Conservation (phyloP, 2,888 invertebrate species). For the Plutella xylostella region DNA sequence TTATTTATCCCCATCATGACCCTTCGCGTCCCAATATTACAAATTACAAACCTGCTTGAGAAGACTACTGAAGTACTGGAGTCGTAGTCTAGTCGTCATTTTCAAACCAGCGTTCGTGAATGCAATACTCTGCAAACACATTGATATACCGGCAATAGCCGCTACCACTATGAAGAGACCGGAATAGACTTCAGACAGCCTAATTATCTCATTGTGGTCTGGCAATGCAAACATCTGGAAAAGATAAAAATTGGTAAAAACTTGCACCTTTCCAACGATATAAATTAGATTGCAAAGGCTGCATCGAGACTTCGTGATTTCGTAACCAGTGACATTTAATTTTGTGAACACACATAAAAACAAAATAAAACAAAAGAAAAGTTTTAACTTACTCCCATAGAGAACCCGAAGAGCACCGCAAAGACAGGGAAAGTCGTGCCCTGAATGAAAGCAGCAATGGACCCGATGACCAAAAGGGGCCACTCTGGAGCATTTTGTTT, state of each 20-base stretch:
- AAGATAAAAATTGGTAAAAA: conserved; percentile 7
- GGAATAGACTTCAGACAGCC: conserved; percentile 72
- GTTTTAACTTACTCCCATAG: conserved; percentile 68
- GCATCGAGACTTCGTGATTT: no score
- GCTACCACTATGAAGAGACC: conserved; percentile 76
- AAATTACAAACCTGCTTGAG: conserved; percentile 62
- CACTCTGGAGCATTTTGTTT: conserved; percentile 74
- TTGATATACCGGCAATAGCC: conserved; percentile 73
- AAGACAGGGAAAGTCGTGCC: conserved; percentile 76
- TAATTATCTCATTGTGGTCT: conserved; percentile 65
- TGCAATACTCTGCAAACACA: conserved; percentile 76
- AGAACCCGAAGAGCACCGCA: conserved; percentile 77
- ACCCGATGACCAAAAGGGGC: conserved; percentile 69
- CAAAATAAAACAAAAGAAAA: neutral
- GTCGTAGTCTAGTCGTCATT: conserved; percentile 75
- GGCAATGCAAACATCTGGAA: conserved; percentile 70
- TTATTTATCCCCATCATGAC: no score
- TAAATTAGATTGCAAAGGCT: no score
- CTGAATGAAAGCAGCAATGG: conserved; percentile 72
- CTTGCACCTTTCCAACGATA: no score
- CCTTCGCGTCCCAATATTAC: neutral
- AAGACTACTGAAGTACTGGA: conserved; percentile 61
- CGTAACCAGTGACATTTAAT: neutral
- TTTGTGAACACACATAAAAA: conserved; percentile 6
- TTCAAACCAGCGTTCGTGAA: conserved; percentile 82